Percentiles rank a stretch among this genome's conserved stretches.
Conservation (phyloP, 2,888 invertebrate species). For the Hetaerina titia region DNA sequence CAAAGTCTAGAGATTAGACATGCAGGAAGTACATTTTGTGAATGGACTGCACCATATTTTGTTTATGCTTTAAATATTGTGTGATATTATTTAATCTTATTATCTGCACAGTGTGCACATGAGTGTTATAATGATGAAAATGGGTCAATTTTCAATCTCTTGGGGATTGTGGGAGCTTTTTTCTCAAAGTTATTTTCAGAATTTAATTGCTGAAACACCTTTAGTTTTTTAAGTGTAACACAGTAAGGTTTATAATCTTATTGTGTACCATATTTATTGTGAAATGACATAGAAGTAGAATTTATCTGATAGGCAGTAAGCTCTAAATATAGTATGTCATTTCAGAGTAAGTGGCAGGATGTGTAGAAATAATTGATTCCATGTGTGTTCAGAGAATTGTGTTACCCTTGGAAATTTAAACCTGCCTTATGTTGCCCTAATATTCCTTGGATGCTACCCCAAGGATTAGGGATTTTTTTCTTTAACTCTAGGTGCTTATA, state of each 20-base stretch:
- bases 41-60: background rate
- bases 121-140: background rate
- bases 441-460: background rate
- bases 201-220: background rate
- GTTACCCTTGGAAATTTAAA: background rate
- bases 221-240: background rate
- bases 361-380: constrained; percentile 6
- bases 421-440: constrained; percentile 11
- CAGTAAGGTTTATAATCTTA: constrained; percentile 14
- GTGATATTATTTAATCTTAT: constrained; percentile 35
- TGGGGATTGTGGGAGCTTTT: constrained; percentile 20
- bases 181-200: constrained; percentile 1
- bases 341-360: background rate
- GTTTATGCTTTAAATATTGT: background rate
- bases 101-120: background rate
- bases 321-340: background rate
- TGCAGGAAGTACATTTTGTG: background rate
- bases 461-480: background rate
- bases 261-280: constrained; percentile 25
- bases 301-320: constrained; percentile 20
- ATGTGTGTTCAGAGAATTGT: constrained; percentile 18
- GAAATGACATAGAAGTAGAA: background rate
- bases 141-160: constrained; percentile 27
- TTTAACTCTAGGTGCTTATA: background rate
- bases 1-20: background rate